phyloP scores from a whole-genome alignment of 2,113 vertebrate species.

The Perca flavescens region DNA sequence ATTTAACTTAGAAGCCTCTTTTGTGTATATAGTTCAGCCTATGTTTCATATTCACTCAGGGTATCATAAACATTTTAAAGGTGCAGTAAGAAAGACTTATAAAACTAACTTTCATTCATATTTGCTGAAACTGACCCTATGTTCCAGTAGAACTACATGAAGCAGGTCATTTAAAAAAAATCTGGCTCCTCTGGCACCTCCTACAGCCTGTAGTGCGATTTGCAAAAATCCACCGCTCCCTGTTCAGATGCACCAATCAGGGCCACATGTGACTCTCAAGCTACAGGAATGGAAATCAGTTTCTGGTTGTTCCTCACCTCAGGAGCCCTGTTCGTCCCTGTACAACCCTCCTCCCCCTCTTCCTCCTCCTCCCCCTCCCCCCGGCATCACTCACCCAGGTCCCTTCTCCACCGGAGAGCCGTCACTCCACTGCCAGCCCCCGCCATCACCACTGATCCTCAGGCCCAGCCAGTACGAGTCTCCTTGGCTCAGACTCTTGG shows the following conservation, averaged over 20 bases:
- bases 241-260: too few relatives aligned
- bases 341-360: neutral
- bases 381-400: slow-evolving; percentile 45
- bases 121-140: too few relatives aligned
- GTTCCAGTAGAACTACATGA: too few relatives aligned
- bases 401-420: slow-evolving; percentile 29
- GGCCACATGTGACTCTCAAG: neutral
- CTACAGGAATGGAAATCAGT: slow-evolving; percentile 9
- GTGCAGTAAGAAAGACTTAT: too few relatives aligned
- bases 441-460: slow-evolving; percentile 17
- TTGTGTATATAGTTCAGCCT: too few relatives aligned
- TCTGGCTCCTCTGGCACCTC: too few relatives aligned
- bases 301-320: neutral
- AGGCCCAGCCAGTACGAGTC: slow-evolving; percentile 64
- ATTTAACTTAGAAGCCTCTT: neutral
- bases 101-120: too few relatives aligned
- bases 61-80: neutral
- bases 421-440: slow-evolving; percentile 47
- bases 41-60: neutral
- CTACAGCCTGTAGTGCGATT: too few relatives aligned
- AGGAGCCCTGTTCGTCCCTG: neutral
- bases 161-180: too few relatives aligned
- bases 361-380: neutral
- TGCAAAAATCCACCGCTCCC: too few relatives aligned
- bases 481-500: slow-evolving; percentile 57